Base-by-base conservation (phyloP, 2,113 vertebrate genomes). In the Climacteris rufus region DNA sequence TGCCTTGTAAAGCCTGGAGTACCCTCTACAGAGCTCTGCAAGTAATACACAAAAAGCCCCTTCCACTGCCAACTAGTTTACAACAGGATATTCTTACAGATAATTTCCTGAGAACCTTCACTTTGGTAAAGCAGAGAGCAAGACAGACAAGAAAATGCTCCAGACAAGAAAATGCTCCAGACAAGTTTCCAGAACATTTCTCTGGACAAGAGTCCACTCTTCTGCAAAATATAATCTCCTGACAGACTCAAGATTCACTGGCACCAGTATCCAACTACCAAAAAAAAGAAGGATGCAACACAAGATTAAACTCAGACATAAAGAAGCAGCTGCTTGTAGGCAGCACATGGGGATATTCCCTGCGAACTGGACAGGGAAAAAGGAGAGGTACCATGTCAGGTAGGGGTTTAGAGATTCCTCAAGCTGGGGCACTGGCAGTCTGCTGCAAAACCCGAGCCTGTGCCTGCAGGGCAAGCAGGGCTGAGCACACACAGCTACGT, bases 21-120 rank as follows among this genome's bases (percentile, higher is more conserved):
- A 95, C 96, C 97, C 96, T 96, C 97, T 98, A 84, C 81, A 92
- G 97, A 91, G 57, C 74, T 84, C 64, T 70, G 49, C 79, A 97
- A 97, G 87, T 78, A 87, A 71, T 66, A 92, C 95, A 98, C 90
- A 77, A 39, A 68, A 19, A 12, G 0, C 3, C 19, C 30, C 19
- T 87, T 75, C 57, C 3, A 5, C 52, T 76, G 50, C 33, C 71
- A 75, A 40, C 28, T 31, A 35, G 45, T n/a, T 83, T 71, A 61
- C 37, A 56, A 24, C 7, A 65, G 21, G 35, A 63, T 49, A 40
- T 59, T 70, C 78, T 39, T 31, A 44, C 11, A 64, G 72, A 24
- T 45, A 30, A 61, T 60, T 90, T 80, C 59, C 18, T 15, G 6
- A 50, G n/a, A 76, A 15, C 10, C 19, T 74, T 31, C 27, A 66